Percentiles rank a stretch among this genome's conserved stretches.
Conservation (phyloP, 2,113 vertebrate species). For the Dasyurus viverrinus region DNA sequence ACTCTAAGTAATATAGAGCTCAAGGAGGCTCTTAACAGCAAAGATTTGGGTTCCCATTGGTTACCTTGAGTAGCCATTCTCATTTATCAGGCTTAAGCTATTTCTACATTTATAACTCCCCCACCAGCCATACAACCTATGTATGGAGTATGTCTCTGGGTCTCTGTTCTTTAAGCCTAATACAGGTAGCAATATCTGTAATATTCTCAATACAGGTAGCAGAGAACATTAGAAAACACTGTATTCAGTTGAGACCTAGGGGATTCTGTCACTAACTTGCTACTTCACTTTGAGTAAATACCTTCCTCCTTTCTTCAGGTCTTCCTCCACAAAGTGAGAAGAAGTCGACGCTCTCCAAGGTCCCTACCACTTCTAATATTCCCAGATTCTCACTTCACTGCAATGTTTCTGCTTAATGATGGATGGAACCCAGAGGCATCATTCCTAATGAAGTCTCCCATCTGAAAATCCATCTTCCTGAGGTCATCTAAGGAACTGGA, state of each 20-base stretch:
- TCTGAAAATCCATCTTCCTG: background rate
- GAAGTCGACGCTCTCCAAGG: background rate
- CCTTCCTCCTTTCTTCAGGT: background rate
- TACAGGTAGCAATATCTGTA: too few relatives aligned
- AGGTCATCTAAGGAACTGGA: constrained; percentile 3
- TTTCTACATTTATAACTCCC: background rate
- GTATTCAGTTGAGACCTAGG: background rate
- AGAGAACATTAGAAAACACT: background rate
- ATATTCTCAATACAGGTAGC: background rate
- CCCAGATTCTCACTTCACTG: background rate
- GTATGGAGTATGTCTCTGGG: background rate
- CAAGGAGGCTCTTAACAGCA: background rate
- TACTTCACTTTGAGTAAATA: background rate
- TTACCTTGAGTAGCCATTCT: background rate
- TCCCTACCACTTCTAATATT: background rate
- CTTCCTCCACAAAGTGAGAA: background rate
- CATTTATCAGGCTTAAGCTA: background rate
- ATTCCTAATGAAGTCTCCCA: too few relatives aligned
- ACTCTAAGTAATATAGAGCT: constrained; percentile 34
- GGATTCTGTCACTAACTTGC: background rate
- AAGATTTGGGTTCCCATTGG: background rate
- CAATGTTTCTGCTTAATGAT: background rate
- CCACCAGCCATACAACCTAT: background rate
- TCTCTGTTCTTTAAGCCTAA: background rate
- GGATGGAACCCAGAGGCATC: background rate